Evolutionary conservation across 2,888 invertebrate genomes (phyloP), one percentile per base, ranked within the genome.

Genomic region (Zhuqinia jingwanae): DNA sequence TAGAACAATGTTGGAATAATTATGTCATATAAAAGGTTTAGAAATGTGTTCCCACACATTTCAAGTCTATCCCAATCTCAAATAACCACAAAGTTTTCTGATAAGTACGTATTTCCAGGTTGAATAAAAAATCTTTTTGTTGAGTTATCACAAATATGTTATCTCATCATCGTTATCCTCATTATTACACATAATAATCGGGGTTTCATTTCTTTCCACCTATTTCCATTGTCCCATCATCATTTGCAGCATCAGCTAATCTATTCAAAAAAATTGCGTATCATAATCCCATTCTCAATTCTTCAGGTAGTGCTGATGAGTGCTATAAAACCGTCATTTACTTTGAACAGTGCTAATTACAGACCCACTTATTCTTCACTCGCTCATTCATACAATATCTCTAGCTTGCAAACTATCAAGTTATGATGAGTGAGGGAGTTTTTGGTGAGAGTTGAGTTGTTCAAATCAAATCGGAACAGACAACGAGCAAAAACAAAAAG

Each of bases 331-430:
- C 65, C 50, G 10, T 17, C 30, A 65, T 65, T 42, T 36, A 22
- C 36, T 36, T 65, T 36, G 36, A 65, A 36, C 65, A 17, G 17
- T 65, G 36, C 65, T 65, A 65, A 65, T 65, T 65, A 65, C 65
- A 65, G 30, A 36, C 42, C 42, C 36, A 65, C 65, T 65, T 60
- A 13, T 60, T 3, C 36, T 36, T 36, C 36, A 6, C 8, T 36
- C n/a, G n/a, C n/a, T n/a, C n/a, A n/a, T n/a, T n/a, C n/a, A n/a
- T n/a, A n/a, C n/a, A n/a, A n/a, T n/a, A n/a, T 36, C 36, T 36
- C 58, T 17, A 25, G 25, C 15, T 60, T 15, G 27, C 11, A 60
- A 60, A 27, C 60, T n/a, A n/a, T 60, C 15, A 30, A 60, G 27
- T 27, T 17, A 58, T 60, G 27, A 60, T n/a, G n/a, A n/a, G n/a